Conservation (phyloP, 2,113 vertebrate species). For the Lepus americanus region DNA sequence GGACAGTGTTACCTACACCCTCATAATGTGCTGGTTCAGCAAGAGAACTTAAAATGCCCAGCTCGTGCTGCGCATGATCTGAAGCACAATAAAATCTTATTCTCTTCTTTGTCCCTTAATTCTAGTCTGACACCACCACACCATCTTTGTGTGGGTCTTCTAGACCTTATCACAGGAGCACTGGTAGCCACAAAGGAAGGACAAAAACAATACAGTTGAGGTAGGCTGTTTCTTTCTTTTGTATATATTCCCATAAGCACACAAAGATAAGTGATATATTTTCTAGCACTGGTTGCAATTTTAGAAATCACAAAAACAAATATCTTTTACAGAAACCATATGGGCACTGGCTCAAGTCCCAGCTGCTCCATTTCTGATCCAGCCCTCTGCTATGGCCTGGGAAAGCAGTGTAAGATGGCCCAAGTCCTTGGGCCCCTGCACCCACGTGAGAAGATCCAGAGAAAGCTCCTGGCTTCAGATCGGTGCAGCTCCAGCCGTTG, state of each 20-base stretch:
- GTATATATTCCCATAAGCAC: not conserved
- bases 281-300: not conserved
- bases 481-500: too few relatives aligned
- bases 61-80: not conserved
- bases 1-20: not conserved
- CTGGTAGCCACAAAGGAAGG: not conserved
- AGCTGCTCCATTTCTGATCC: not conserved
- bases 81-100: not conserved
- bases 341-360: not conserved
- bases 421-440: too few relatives aligned
- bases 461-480: too few relatives aligned
- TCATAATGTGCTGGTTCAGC: not conserved
- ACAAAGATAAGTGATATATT: conserved; percentile 10
- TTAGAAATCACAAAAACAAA: conserved; percentile 14
- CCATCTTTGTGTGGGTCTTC: not conserved
- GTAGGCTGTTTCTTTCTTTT: conserved; percentile 2
- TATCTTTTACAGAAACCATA: not conserved
- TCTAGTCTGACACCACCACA: not conserved
- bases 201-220: not conserved
- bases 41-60: conserved; percentile 14
- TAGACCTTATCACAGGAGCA: conserved; percentile 2
- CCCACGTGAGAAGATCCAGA: too few relatives aligned
- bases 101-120: not conserved
- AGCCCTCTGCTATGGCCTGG: too few relatives aligned
- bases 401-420: too few relatives aligned